Conservation (phyloP, 1,140 invertebrate genomes). For the Medauroidea extradentata region DNA sequence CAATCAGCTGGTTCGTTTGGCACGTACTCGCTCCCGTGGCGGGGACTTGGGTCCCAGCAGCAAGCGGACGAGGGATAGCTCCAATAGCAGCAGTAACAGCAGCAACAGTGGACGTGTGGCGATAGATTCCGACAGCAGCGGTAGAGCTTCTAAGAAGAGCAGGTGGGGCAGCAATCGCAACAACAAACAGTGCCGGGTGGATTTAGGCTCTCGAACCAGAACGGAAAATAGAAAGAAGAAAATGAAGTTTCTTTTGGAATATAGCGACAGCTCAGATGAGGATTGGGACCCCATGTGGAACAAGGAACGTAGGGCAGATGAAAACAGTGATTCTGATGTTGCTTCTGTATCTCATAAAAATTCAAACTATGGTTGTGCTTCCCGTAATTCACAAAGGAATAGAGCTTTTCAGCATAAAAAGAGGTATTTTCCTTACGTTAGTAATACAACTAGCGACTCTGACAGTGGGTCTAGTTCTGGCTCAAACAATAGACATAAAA, state of each 20-base stretch:
- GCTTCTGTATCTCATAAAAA: background rate
- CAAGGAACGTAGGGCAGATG: background rate
- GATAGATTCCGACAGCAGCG: background rate
- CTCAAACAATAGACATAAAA: background rate
- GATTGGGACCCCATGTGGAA: slow-evolving; percentile 4
- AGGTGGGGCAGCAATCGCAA: background rate
- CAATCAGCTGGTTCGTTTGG: slow-evolving; percentile 9
- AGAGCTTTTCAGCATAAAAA: background rate
- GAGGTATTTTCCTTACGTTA: background rate
- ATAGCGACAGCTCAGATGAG: slow-evolving; percentile 10
- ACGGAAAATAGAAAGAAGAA: slow-evolving; percentile 1
- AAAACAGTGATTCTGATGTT: background rate
- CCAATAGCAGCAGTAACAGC: slow-evolving; percentile 4
- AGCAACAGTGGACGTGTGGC: background rate
- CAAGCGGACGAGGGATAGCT: background rate
- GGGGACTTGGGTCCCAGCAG: background rate
- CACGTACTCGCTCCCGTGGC: background rate
- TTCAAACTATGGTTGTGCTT: background rate
- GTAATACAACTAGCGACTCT: background rate
- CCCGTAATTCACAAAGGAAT: background rate
- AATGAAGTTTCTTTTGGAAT: background rate
- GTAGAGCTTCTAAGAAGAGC: background rate
- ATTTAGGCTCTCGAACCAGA: background rate
- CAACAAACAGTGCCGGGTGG: background rate
- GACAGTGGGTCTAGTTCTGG: background rate